Evolutionary conservation across 2,797 vertebrate genomes (phyloP).

Genomic region (Poecile montanus): DNA sequence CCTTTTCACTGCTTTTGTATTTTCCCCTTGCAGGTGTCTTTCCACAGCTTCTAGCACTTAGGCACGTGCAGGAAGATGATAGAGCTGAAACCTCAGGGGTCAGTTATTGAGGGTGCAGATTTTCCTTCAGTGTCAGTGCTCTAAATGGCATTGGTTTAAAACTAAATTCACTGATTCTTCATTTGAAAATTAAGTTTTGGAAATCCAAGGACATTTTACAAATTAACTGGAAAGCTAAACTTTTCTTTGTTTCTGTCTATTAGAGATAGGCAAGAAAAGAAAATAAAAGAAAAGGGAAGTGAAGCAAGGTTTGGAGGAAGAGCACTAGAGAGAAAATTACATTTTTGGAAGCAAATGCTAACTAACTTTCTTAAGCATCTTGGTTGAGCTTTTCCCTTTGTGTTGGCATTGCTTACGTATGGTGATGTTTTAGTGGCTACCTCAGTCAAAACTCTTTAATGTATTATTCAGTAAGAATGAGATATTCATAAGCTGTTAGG

Average conservation of each 20-base stretch:
- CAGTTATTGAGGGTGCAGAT: background rate
- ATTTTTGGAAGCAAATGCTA: background rate
- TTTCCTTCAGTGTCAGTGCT: background rate
- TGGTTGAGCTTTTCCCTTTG: background rate
- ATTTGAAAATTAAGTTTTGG: background rate
- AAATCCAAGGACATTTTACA: background rate
- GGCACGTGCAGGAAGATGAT: background rate
- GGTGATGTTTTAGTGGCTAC: background rate
- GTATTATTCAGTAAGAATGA: background rate
- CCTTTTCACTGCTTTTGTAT: background rate
- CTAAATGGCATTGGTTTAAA: background rate
- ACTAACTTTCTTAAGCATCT: background rate
- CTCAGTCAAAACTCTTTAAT: constrained; percentile 21
- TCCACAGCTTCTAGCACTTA: background rate
- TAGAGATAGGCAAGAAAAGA: background rate
- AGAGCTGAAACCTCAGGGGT: background rate
- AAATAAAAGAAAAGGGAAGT: background rate
- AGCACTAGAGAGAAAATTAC: background rate
- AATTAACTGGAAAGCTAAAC: background rate
- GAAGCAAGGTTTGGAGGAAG: background rate
- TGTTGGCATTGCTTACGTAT: background rate
- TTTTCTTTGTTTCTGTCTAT: background rate
- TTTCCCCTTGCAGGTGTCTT: background rate
- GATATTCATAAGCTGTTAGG: background rate
- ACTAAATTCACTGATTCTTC: background rate